Evolutionary conservation across 2,113 vertebrate species (phyloP), one percentile per base, ranked within the genome.

Genomic region (Cynopterus brachyotis): DNA sequence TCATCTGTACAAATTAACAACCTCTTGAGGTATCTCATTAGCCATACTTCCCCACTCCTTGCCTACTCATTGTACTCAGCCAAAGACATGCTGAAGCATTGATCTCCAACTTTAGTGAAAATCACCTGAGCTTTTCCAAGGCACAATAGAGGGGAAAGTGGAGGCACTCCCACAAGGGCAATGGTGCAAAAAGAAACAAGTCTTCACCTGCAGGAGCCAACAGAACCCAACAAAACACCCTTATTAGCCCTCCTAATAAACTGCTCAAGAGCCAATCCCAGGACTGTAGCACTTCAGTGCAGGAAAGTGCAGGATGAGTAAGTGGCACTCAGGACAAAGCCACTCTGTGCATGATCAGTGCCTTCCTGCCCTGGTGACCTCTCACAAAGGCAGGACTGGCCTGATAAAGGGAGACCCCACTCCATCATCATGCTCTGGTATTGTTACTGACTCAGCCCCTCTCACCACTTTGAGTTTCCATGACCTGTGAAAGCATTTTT

Each of bases 201-300:
- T 79, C 50, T 70, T 55, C 45, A 95, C 76, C 88, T 94, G 82
- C 95, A 95, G n/a, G 0, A 96, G 67, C 37, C 85, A 80, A 47
- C 57, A 40, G 4, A 30, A 89, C 42, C 22, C 69, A 94, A 97
- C n/a, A 53, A 17, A 53, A 82, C 88, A 81, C 89, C 72, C 81
- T 83, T 93, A 32, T 59, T 59, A 9, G 89, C 59, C n/a, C 16
- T 35, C 66, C 67, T 82, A n/a, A 3, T 12, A 42, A 55, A 8
- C 8, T 10, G 3, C 35, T 0, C n/a, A 26, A 26, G 70, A 32
- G 79, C 17, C n/a, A 55, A 1, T 50, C 64, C 87, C 45, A 89
- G 75, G 86, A 79, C 86, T 9, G 86, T 4, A 37, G 13, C 66
- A 79, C 19, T 94, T 93, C 20, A 82, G 73, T n/a, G 50, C 24